Percentiles rank a stretch among this genome's conserved stretches.
phyloP scores from a whole-genome alignment of 2,113 vertebrate species.

The Platichthys flesus region DNA sequence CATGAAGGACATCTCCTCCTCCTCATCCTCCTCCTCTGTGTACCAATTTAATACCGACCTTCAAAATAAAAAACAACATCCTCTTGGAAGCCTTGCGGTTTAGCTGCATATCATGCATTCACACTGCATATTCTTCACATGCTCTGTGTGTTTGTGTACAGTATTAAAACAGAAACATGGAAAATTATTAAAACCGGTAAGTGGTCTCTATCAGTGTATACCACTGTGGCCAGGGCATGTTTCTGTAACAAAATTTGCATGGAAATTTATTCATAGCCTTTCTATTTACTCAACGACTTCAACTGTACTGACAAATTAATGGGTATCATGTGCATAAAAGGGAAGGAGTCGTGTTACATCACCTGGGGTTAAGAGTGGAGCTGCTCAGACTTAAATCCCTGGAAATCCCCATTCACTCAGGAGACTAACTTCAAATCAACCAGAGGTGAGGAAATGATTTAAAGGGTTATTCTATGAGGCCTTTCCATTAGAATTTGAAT shows the following conservation, averaged over 20 bases:
- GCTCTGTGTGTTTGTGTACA: neutral
- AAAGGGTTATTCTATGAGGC: neutral
- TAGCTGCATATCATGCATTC: neutral
- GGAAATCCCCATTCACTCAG: constrained; percentile 12
- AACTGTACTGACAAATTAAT: constrained; percentile 30
- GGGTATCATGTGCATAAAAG: neutral
- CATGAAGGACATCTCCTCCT: neutral
- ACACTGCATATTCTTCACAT: neutral
- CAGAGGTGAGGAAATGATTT: constrained; percentile 17
- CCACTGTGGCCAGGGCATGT: too few species aligned
- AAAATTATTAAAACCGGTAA: neutral
- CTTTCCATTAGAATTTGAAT: neutral
- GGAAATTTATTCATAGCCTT: constrained; percentile 31
- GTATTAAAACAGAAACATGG: neutral
- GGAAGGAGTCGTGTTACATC: constrained; percentile 28
- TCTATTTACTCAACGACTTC: constrained; percentile 51
- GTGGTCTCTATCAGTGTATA: neutral
- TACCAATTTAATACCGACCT: neutral
- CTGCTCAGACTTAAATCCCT: constrained; percentile 34
- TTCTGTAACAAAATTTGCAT: too few species aligned
- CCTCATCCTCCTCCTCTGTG: neutral
- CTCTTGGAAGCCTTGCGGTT: neutral
- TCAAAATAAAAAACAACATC: neutral
- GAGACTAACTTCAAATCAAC: constrained; percentile 52
- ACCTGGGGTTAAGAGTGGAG: constrained; percentile 28